Conservation (phyloP, 2,888 invertebrate genomes). For the Meghimatium bilineatum region DNA sequence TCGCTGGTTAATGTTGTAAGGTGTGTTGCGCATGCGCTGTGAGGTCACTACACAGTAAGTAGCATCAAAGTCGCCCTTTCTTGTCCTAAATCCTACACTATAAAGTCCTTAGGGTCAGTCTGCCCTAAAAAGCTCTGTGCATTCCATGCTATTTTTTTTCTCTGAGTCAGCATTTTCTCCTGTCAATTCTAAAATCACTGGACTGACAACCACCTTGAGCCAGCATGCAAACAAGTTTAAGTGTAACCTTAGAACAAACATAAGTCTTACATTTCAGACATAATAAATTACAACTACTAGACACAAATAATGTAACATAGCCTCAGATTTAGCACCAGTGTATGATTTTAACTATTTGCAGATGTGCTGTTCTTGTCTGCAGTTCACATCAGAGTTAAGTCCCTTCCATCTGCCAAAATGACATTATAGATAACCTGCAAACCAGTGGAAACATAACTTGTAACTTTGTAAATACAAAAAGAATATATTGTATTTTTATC, state of each 20-base stretch:
- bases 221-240: neutral
- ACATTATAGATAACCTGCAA: neutral
- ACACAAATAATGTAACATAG: neutral
- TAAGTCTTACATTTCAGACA: neutral
- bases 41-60: constrained; percentile 32
- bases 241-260: neutral
- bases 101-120: constrained; percentile 26
- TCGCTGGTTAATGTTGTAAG: neutral
- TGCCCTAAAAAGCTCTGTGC: neutral
- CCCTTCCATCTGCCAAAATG: neutral
- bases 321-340: neutral
- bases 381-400: neutral
- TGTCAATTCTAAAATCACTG: constrained; percentile 1
- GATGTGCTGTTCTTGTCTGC: neutral
- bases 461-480: no score
- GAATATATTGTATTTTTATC: no score
- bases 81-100: constrained; percentile 28
- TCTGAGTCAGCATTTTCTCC: constrained; percentile 24
- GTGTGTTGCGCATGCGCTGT: constrained; percentile 44
- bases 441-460: neutral
- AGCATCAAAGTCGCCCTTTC: constrained; percentile 18
- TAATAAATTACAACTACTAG: neutral
- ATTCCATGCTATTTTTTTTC: neutral
- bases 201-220: neutral
- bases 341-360: neutral